A percentile compares a stretch with the other conserved stretches of the same genome.
These are phyloP conservation scores for Anabas testudineus DNA, from an alignment of 2,797 vertebrate genomes.

Conservation along the genomic window DNA sequence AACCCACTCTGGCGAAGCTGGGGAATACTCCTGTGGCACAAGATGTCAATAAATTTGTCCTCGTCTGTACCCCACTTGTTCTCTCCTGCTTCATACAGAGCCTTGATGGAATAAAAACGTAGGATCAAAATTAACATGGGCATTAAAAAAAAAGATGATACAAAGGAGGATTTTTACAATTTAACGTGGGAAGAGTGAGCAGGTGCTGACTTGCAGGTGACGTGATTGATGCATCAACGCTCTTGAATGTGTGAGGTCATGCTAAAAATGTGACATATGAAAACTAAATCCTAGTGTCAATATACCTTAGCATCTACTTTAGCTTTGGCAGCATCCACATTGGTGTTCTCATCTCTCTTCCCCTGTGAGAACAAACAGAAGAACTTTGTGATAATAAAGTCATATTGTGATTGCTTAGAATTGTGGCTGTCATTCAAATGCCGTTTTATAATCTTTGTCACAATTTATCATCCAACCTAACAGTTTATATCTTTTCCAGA, in stretches of 20 bases:
- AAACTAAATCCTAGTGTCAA: background rate
- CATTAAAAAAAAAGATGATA: background rate
- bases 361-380: slow-evolving; percentile 71
- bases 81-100: slow-evolving; percentile 90
- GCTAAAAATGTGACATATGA: background rate
- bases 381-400: background rate
- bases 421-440: background rate
- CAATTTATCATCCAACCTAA: background rate
- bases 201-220: background rate
- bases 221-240: background rate
- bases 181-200: background rate
- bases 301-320: slow-evolving; percentile 88
- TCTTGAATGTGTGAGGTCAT: background rate
- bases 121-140: background rate
- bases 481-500: background rate
- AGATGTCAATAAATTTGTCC: slow-evolving; percentile 86
- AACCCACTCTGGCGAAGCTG: slow-evolving; percentile 86
- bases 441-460: background rate
- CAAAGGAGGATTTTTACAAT: background rate
- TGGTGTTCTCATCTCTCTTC: slow-evolving; percentile 85
- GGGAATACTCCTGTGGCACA: slow-evolving; percentile 87
- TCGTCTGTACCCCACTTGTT: slow-evolving; percentile 90
- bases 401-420: background rate
- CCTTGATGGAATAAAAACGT: slow-evolving; percentile 62
- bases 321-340: slow-evolving; percentile 82